These are phyloP conservation scores for Meloidogyne chitwoodi DNA, from an alignment of 1,140 invertebrate species.

Conservation along the genomic window DNA sequence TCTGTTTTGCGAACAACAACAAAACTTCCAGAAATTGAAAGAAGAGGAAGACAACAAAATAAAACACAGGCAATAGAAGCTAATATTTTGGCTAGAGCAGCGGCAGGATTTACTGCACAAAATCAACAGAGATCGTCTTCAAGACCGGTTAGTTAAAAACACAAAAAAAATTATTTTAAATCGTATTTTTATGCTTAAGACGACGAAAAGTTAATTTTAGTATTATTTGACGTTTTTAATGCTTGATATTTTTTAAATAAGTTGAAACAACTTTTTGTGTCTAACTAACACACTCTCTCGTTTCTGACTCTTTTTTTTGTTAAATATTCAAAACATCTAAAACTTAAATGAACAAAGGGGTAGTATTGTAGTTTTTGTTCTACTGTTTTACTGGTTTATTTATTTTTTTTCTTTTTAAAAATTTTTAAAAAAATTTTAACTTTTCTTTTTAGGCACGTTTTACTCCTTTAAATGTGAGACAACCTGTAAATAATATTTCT, in stretches of 20 bases:
- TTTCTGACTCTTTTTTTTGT: neutral
- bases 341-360: too few species aligned
- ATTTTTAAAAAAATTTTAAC: too few species aligned
- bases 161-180: neutral
- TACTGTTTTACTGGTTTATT: too few species aligned
- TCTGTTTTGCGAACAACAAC: neutral
- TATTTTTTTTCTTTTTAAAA: too few species aligned
- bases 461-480: neutral
- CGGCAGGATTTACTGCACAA: neutral
- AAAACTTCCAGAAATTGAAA: neutral
- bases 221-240: neutral
- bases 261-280: neutral
- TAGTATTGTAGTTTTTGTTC: too few species aligned
- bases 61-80: neutral
- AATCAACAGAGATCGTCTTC: neutral
- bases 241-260: too few species aligned
- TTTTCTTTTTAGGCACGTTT: neutral
- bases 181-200: neutral
- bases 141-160: too few species aligned
- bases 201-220: neutral
- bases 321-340: too few species aligned
- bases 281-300: neutral
- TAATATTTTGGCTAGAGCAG: neutral
- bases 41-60: neutral
- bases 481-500: neutral